Evolutionary conservation across 2,888 invertebrate genomes (phyloP), one percentile per base, ranked within the genome.

Genomic region (Entomobrya multifasciata): DNA sequence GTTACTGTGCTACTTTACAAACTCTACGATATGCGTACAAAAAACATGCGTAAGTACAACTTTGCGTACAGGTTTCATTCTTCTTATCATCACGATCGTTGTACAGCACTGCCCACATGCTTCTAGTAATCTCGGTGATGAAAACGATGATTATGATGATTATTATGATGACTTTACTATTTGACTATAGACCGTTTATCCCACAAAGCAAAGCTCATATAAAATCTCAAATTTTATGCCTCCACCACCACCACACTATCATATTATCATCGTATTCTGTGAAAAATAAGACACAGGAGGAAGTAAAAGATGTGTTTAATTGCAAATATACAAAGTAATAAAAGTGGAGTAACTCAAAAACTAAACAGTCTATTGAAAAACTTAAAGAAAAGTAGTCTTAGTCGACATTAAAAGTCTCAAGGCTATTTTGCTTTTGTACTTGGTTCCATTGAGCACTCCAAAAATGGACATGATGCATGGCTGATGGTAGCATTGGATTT

Each of bases 381-480:
- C n/a, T n/a, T n/a, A n/a, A n/a, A n/a, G n/a, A n/a, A n/a, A n/a
- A n/a, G n/a, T n/a, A n/a, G n/a, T n/a, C n/a, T n/a, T n/a, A n/a
- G n/a, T n/a, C n/a, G n/a, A n/a, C n/a, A n/a, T n/a, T n/a, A n/a
- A n/a, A n/a, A 67, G 67, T 49, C 72, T 49, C 72, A 72, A 72
- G 72, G 72, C 60, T 60, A 17, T 36, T 36, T 36, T 36, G 5
- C 20, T 52, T 27, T 60, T 60, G 30, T 30, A 60, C 57, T 52
- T 52, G 17, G 6, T 17, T 72, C 49, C 76, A 83, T 83, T 84
- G 84, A 70, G 57, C 84, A 65, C 13, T 41, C 77, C 84, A 77
- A 76, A 84, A 67, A 84, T 78, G 84, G 84, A 57, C 77, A 84
- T 77, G 78, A 20, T 17, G 67, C 4, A 17, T n/a, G n/a, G 17